Evolutionary conservation across 1,140 invertebrate species (phyloP), one percentile per base, ranked within the genome.

Genomic region (Polypedilum vanderplanki): DNA sequence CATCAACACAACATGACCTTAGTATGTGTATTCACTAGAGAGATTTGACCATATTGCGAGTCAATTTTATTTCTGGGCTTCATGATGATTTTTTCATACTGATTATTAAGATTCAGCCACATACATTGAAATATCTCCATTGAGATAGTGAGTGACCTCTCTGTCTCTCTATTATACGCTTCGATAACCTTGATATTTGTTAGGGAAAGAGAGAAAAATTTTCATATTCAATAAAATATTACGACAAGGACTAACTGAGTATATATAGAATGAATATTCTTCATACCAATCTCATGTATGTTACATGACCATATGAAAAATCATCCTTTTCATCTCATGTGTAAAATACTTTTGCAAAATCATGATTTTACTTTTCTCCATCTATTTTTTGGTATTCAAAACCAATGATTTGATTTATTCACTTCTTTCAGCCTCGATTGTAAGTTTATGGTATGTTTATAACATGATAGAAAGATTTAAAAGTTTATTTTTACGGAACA

Each of bases 51-150:
- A 5, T 33, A 33, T 33, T 33, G 24, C 24, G 24, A 33, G 24
- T 57, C 46, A 57, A 57, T 46, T 15, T 46, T n/a, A 57, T n/a
- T 15, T 57, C 46, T 46, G 41, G 8, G 7, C 7, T 3, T 8
- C 41, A 46, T 46, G 41, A 46, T 46, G 40, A 10, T 46, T 46
- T n/a, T n/a, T n/a, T 8, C 41, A 46, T 46, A 10, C 41, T 46
- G 9, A 46, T 46, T 46, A 46, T 46, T 46, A 10, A 10, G 2
- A 10, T 46, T 46, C 15, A 15, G 15, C 9, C 9, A 46, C 40
- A 41, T 46, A 15, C 41, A 57, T 57, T 57, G 46, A 15, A 57
- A 57, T 57, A n/a, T 57, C 46, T n/a, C 46, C 46, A 57, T 57
- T 57, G 46, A 57, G 46, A 57, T 12, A 15, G 41, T 15, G 8